Evolutionary conservation across 1,140 invertebrate genomes (phyloP).

Genomic region (Gonatopus flavifemur): DNA sequence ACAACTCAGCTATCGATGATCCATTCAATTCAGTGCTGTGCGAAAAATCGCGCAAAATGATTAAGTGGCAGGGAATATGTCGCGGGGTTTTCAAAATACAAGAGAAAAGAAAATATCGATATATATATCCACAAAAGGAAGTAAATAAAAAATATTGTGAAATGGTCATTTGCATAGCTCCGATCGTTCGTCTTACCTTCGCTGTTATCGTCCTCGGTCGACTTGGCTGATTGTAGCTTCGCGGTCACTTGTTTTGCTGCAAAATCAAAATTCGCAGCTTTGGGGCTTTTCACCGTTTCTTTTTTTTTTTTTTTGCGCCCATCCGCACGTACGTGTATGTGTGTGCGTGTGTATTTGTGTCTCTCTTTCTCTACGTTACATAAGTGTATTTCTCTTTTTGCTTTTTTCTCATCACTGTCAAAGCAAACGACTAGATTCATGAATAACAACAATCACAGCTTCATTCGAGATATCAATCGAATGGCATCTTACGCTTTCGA

Average conservation of each 20-base stretch:
- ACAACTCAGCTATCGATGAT: too few relatives aligned
- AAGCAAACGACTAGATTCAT: neutral
- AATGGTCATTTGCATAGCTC: conserved; percentile 37
- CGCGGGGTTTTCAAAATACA: too few relatives aligned
- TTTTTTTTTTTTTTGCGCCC: neutral
- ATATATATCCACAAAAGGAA: too few relatives aligned
- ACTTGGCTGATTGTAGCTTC: conserved; percentile 59
- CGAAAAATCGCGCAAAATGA: too few relatives aligned
- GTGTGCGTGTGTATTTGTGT: neutral
- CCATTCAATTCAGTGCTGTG: too few relatives aligned
- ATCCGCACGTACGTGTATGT: neutral
- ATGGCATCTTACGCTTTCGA: too few relatives aligned
- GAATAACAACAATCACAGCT: neutral
- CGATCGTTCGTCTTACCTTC: conserved; percentile 55
- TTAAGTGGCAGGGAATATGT: too few relatives aligned
- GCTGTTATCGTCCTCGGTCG: conserved; percentile 57
- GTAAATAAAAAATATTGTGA: too few relatives aligned
- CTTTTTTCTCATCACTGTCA: too few relatives aligned
- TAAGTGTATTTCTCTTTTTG: too few relatives aligned
- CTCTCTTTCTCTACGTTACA: neutral
- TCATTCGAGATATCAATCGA: neutral
- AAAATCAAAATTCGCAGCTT: conserved; percentile 58
- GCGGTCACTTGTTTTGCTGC: conserved; percentile 56
- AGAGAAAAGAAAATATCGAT: too few relatives aligned
- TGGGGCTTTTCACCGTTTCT: conserved; percentile 28